Percentiles rank a stretch among this genome's conserved stretches.
Conservation (phyloP, 2,113 vertebrate genomes). For the Toxotes jaculatrix region DNA sequence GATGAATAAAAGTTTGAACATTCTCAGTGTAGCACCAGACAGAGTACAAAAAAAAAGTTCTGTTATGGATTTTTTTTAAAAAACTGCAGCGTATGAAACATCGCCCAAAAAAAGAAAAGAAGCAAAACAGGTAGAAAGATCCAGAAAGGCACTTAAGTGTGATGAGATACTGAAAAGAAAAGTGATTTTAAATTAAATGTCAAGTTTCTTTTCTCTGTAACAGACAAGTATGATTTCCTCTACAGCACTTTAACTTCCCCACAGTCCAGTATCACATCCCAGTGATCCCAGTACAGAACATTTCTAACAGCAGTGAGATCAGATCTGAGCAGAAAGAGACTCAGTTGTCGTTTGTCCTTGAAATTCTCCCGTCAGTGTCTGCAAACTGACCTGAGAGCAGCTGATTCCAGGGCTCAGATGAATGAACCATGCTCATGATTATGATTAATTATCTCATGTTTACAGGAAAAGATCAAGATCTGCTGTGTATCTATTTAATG, state of each 20-base stretch:
- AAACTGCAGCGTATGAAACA: conserved; percentile 13
- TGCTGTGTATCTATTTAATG: too few species aligned
- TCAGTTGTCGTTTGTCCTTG: neutral
- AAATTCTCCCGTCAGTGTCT: too few species aligned
- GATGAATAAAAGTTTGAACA: conserved; percentile 58
- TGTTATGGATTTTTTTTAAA: conserved; percentile 38
- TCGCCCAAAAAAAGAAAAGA: neutral
- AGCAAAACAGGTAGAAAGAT: conserved; percentile 67
- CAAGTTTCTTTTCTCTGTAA: conserved; percentile 9
- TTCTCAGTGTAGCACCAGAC: conserved; percentile 81
- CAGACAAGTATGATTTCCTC: neutral
- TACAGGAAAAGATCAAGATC: too few species aligned
- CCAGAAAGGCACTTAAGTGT: conserved; percentile 82
- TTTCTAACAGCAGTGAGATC: neutral
- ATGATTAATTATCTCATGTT: too few species aligned
- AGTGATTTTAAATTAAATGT: conserved; percentile 4
- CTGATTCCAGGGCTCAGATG: neutral
- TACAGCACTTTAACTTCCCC: neutral
- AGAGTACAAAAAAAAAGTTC: conserved; percentile 66
- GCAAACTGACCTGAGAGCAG: neutral
- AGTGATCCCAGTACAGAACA: conserved; percentile 1
- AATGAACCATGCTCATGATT: too few species aligned
- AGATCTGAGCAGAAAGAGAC: neutral
- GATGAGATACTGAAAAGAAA: conserved; percentile 44
- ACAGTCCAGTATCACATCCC: neutral